These are phyloP conservation scores for Agriopis marginaria DNA, from an alignment of 2,888 invertebrate genomes.

Conservation along the genomic window DNA sequence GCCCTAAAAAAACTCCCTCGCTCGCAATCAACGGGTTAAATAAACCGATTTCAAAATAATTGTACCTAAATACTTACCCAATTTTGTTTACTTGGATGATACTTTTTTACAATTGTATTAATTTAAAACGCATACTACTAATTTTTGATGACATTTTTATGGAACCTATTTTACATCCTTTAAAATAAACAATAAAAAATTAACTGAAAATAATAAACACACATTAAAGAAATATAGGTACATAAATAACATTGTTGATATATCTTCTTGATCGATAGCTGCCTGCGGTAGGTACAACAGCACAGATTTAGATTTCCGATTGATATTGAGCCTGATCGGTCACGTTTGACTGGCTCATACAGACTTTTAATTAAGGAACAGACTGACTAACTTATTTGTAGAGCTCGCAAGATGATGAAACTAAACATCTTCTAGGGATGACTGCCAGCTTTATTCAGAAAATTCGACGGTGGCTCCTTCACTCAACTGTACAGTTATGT, in stretches of 20 bases:
- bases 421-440: neutral
- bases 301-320: constrained; percentile 73
- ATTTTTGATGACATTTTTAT: too few species aligned
- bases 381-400: neutral
- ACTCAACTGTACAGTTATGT: neutral
- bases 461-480: neutral
- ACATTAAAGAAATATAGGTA: too few species aligned
- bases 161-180: too few species aligned
- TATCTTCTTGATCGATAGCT: constrained; percentile 51
- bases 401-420: neutral
- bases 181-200: too few species aligned
- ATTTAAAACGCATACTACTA: too few species aligned
- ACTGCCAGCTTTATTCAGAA: neutral
- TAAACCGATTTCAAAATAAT: too few species aligned
- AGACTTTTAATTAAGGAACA: constrained; percentile 70
- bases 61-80: too few species aligned
- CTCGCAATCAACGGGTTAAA: too few species aligned
- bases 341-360: constrained; percentile 64
- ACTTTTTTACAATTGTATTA: too few species aligned
- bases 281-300: constrained; percentile 77
- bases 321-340: constrained; percentile 76
- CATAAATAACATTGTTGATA: constrained; percentile 35
- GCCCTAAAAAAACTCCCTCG: too few species aligned
- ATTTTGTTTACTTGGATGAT: too few species aligned
- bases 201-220: too few species aligned